A percentile compares a stretch with the other conserved stretches of the same genome.
Conservation (phyloP, 1,140 invertebrate species). For the Argopecten irradians region DNA sequence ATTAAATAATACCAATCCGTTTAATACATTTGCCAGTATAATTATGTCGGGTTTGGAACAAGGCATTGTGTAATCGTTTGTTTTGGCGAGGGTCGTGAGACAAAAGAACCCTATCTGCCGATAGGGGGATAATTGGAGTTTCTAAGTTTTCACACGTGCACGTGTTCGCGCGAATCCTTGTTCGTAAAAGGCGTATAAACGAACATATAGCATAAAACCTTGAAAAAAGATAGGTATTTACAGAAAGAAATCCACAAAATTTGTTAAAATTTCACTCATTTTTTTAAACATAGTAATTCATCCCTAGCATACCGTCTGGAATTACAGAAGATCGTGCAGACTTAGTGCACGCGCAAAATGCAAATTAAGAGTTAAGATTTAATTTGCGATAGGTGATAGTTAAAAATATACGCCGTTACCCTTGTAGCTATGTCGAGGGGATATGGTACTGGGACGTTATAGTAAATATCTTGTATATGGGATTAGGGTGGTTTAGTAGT, state of each 20-base stretch:
- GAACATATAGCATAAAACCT: neutral
- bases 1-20: slow-evolving; percentile 13
- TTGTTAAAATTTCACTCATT: neutral
- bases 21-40: neutral
- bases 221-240: neutral
- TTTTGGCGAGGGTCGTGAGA: neutral
- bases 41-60: neutral
- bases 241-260: neutral
- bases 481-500: neutral
- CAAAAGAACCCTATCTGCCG: neutral
- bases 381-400: neutral
- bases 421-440: neutral
- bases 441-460: neutral
- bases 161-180: neutral
- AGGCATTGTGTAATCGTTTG: neutral
- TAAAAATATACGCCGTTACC: neutral
- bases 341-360: neutral
- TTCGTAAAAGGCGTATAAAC: neutral
- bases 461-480: neutral
- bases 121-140: neutral
- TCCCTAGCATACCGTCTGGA: neutral
- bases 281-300: neutral
- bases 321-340: neutral
- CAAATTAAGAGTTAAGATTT: neutral
- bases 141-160: neutral